Conservation (phyloP, 2,797 vertebrate species). For the Acanthis flammea region DNA sequence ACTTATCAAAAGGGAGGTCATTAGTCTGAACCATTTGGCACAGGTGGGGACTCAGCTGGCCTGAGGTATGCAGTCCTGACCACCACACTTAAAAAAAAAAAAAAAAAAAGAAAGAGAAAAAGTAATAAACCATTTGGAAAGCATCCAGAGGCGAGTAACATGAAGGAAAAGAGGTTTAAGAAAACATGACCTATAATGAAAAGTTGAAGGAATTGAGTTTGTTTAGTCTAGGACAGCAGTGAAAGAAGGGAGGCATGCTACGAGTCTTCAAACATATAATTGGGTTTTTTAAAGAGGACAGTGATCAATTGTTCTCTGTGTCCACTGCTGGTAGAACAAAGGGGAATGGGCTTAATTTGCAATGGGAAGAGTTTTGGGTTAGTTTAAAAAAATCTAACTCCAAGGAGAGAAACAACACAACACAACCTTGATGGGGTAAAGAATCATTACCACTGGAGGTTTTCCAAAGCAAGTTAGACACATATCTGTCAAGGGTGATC, state of each 20-base stretch:
- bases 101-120: neutral
- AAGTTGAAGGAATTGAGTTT: constrained; percentile 49
- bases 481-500: neutral
- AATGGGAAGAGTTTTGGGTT: neutral
- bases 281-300: neutral
- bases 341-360: neutral
- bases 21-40: constrained; percentile 21
- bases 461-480: neutral
- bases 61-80: constrained; percentile 33
- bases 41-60: constrained; percentile 31
- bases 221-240: constrained; percentile 54
- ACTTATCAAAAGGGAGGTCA: neutral
- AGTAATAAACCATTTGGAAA: constrained; percentile 47
- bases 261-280: neutral
- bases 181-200: constrained; percentile 58
- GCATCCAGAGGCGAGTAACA: constrained; percentile 31
- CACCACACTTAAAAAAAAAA: neutral
- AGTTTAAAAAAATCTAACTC: neutral
- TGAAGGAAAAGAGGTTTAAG: constrained; percentile 37
- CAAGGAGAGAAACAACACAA: neutral
- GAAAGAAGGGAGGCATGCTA: constrained; percentile 28
- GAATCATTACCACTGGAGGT: neutral
- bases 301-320: neutral
- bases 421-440: neutral
- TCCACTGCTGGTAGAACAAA: neutral